Evolutionary conservation across 2,888 invertebrate genomes (phyloP).

Genomic region (Poecilobothrus nobilitatus): DNA sequence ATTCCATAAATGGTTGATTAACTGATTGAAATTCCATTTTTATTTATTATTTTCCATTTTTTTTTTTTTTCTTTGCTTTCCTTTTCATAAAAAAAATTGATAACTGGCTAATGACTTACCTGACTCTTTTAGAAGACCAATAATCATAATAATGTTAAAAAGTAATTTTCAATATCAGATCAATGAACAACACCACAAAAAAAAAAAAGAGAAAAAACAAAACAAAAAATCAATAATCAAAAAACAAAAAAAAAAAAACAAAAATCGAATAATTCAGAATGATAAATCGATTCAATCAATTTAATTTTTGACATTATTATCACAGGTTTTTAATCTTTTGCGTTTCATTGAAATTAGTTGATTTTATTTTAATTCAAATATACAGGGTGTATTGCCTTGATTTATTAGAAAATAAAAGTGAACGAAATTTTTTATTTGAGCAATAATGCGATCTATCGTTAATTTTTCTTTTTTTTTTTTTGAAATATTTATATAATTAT

Average conservation of each 20-base stretch:
- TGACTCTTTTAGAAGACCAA: neutral
- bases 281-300: slow-evolving; percentile 6
- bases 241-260: neutral
- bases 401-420: too few species aligned
- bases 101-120: neutral
- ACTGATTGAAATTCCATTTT: neutral
- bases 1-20: slow-evolving; percentile 1
- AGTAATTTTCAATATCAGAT: too few species aligned
- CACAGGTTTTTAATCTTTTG: neutral
- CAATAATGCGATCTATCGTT: too few species aligned
- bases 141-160: neutral
- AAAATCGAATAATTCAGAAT: neutral
- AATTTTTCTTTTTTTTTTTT: too few species aligned
- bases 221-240: neutral
- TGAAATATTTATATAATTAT: too few species aligned
- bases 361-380: too few species aligned
- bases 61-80: neutral
- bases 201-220: neutral
- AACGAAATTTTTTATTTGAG: too few species aligned
- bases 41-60: too few species aligned
- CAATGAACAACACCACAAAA: too few species aligned
- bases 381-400: too few species aligned
- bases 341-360: too few species aligned
- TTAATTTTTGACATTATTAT: slow-evolving; percentile 1
- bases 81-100: neutral